Base-by-base conservation (phyloP, 2,113 vertebrate species). In the Tupaia tana region DNA sequence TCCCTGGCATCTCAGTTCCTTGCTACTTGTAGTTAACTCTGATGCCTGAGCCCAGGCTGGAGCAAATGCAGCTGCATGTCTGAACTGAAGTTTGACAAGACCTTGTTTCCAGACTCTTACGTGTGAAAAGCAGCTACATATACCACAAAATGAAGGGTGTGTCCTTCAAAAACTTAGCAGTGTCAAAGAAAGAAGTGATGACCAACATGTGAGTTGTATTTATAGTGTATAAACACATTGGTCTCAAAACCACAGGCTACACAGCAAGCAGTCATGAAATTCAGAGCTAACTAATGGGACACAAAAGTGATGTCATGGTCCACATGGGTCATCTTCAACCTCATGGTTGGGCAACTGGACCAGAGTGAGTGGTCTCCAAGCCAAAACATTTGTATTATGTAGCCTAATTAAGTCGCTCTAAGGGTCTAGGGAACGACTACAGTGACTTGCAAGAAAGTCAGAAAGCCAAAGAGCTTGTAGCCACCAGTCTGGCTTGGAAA, bases 401-500 rank as follows among this genome's bases (percentile, higher is more conserved):
- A 82, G 77, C 85, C 89, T 89, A 90, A 92, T 95, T 67, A 80
- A 86, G 77, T 73, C 85, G 7, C 94, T 86, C 90, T 9, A n/a
- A 82, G 56, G 90, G 58, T 90, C 86, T 16, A 2, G 63, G 27
- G n/a, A 31, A 85, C 13, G 34, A n/a, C 82, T 78, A 9, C 8
- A 16, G 69, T 29, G 61, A 20, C 81, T 88, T 61, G 61, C 14
- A 63, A 90, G 80, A 78, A 58, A 0, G 20, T 77, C 77, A 85
- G 67, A 82, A 70, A 83, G 73, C 86, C 69, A 34, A 61, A 69
- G 13, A 24, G 67, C 61, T 14, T 70, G 73, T 54, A 94, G 86
- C 74, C 93, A 64, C 90, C 69, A 81, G 92, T 95, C 90, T 96
- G 91, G 74, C 78, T 83, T 75, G 64, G 61, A 92, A 74, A 94